Percentiles rank a stretch among this genome's conserved stretches.
phyloP scores from a whole-genome alignment of 2,888 invertebrate genomes.

The Timema cristinae region DNA sequence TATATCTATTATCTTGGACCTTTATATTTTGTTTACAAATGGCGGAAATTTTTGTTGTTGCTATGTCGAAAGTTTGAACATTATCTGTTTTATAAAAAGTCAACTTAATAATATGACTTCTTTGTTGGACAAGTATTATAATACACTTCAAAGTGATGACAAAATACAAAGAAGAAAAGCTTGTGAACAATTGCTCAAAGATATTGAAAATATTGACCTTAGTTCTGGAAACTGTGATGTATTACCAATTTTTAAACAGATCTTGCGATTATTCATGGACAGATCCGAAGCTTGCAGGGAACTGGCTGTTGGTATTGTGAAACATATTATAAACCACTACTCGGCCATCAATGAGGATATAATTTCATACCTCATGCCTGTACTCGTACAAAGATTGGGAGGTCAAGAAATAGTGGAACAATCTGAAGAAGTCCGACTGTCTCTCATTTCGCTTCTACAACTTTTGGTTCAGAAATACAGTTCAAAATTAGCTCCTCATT shows the following conservation, averaged over 20 bases:
- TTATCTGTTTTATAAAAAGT: conserved; percentile 15
- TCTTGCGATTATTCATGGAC: conserved; percentile 52
- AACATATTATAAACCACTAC: conserved; percentile 53
- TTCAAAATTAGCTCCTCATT: conserved; percentile 59
- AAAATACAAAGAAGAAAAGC: conserved; percentile 55
- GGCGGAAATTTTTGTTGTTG: conserved; percentile 1
- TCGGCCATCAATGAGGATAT: conserved; percentile 60
- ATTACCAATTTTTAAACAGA: conserved; percentile 46
- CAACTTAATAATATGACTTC: background rate
- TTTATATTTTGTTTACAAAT: conserved; percentile 25
- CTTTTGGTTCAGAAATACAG: conserved; percentile 62
- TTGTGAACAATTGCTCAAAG: conserved; percentile 51
- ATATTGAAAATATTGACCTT: conserved; percentile 34
- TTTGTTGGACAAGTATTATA: conserved; percentile 22
- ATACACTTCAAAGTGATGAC: conserved; percentile 55
- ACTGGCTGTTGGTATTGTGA: conserved; percentile 52
- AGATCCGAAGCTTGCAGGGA: conserved; percentile 62
- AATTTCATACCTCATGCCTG: conserved; percentile 69
- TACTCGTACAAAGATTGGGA: conserved; percentile 72
- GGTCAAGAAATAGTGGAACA: conserved; percentile 65
- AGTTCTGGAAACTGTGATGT: conserved; percentile 39
- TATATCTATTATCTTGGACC: too few species aligned
- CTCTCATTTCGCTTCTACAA: conserved; percentile 62
- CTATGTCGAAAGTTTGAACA: background rate
- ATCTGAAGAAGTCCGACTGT: conserved; percentile 78